Evolutionary conservation across 2,888 invertebrate genomes (phyloP).

Genomic region (Andrena trimmerana): DNA sequence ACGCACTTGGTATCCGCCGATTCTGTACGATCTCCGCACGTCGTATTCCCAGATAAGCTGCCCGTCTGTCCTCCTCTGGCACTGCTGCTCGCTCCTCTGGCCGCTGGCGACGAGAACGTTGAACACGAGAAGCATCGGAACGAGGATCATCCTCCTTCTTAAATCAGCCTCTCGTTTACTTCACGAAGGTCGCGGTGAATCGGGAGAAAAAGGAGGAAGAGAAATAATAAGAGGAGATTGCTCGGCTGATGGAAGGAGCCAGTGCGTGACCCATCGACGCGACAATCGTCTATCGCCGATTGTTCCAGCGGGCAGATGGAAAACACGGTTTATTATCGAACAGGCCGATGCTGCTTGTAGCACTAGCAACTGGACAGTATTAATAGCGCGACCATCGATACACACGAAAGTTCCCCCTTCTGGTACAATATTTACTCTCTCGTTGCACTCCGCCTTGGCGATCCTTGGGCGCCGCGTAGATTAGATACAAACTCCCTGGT

Average conservation of each 20-base stretch:
- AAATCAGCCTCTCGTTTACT: neutral
- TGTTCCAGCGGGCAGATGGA: slow-evolving; percentile 9
- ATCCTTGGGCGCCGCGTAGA: slow-evolving; percentile 48
- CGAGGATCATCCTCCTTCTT: slow-evolving; percentile 27
- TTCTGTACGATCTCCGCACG: slow-evolving; percentile 69
- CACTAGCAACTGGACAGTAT: slow-evolving; percentile 57
- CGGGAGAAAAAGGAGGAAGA: neutral
- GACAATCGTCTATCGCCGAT: slow-evolving; percentile 6
- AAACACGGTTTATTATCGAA: slow-evolving; percentile 60
- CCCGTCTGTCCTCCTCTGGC: slow-evolving; percentile 55
- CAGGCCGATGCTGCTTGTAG: slow-evolving; percentile 51
- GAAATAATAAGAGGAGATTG: neutral
- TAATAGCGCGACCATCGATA: slow-evolving; percentile 66
- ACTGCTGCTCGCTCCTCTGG: slow-evolving; percentile 62
- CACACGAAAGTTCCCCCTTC: slow-evolving; percentile 65
- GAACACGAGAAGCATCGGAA: slow-evolving; percentile 25
- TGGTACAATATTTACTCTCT: slow-evolving; percentile 65
- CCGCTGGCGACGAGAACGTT: slow-evolving; percentile 24
- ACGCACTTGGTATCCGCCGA: slow-evolving; percentile 68
- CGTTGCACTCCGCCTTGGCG: slow-evolving; percentile 55
- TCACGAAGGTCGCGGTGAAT: neutral
- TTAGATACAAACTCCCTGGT: slow-evolving; percentile 63
- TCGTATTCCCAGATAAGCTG: slow-evolving; percentile 75
- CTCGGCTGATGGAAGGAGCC: neutral
- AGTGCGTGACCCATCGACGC: neutral